Evolutionary conservation across 2,113 vertebrate genomes (phyloP), one percentile per base, ranked within the genome.

Genomic region (Prietella phreatophila): DNA sequence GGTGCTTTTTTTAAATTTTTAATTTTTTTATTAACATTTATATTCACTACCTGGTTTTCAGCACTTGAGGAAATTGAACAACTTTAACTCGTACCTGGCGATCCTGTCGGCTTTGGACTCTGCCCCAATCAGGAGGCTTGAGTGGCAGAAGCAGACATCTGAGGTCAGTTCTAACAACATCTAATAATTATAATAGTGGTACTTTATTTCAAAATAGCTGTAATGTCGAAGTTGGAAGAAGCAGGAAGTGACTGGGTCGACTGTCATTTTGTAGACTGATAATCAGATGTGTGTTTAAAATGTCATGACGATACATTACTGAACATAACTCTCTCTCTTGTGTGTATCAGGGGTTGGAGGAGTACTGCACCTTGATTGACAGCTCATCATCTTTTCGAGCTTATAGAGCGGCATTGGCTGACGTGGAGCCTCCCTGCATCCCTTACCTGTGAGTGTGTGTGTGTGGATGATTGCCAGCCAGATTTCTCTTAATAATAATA

Each of bases 111-210:
- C 98, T 0, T 92, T 99, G 94, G 98, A 99, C 94, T 99, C 98
- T 0, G 98, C 98, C 0, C 98, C 98, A 86, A 99, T 99, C 94
- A 95, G 98, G 89, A 96, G 98, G 88, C 92, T 99, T 83, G 98
- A 99, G 93, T 99, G 98, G 98, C 98, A 99, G 95, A 99, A 99
- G 79, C 98, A 99, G 93, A 99, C 98, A n/a, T 99, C 98, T 13
- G 98, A 99, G 97, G 98, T 99, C 90, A 93, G 95, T 15, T 19
- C 33, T 56, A 6, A 15, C 7, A 39, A 36, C 33, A 11, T 47
- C 2, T 56, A 73, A 85, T 36, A 73, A 42, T 42, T 4, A 42
- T 56, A 58, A 36, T 25, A 22, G 19, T 50, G n/a, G 39, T 50
- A 63, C 22, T 67, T 55, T n/a, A 17, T 55, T 79, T 30, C 14